These are phyloP conservation scores for Poecilus cupreus DNA, from an alignment of 2,888 invertebrate species.

Conservation along the genomic window DNA sequence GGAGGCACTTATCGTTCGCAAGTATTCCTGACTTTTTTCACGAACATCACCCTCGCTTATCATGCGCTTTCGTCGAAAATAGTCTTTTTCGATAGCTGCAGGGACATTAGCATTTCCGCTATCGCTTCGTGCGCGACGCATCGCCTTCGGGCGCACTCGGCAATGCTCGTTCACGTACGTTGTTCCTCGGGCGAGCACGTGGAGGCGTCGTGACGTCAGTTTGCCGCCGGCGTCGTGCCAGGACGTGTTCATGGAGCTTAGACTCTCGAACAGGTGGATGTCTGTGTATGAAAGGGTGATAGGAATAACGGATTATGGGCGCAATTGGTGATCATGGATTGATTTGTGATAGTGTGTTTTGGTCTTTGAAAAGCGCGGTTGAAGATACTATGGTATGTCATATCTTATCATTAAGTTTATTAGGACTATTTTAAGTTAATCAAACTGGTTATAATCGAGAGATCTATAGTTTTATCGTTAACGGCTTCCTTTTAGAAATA, in stretches of 20 bases:
- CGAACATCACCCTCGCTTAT: slow-evolving; percentile 22
- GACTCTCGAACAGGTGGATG: slow-evolving; percentile 18
- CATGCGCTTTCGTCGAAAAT: slow-evolving; percentile 11
- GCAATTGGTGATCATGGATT: slow-evolving; percentile 35
- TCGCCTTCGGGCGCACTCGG: background rate
- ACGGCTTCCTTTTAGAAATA: too few species aligned
- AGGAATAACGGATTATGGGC: slow-evolving; percentile 36
- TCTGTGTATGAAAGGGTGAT: background rate
- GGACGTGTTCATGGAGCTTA: background rate
- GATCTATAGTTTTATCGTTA: too few species aligned
- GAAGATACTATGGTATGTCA: slow-evolving; percentile 37
- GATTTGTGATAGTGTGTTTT: slow-evolving; percentile 13
- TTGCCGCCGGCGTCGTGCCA: slow-evolving; percentile 33
- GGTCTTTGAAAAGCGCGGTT: background rate
- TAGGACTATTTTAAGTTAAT: too few species aligned
- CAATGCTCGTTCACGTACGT: slow-evolving; percentile 5
- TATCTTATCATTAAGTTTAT: too few species aligned
- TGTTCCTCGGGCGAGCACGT: slow-evolving; percentile 46
- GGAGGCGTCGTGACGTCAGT: slow-evolving; percentile 48
- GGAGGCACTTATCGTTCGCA: slow-evolving; percentile 26
- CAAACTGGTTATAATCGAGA: too few species aligned
- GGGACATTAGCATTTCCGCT: slow-evolving; percentile 52
- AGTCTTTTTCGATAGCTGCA: slow-evolving; percentile 43
- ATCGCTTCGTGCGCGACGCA: background rate
- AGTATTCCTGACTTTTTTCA: slow-evolving; percentile 1